Evolutionary conservation across 2,888 invertebrate species (phyloP).

Genomic region (Beris morrisii): DNA sequence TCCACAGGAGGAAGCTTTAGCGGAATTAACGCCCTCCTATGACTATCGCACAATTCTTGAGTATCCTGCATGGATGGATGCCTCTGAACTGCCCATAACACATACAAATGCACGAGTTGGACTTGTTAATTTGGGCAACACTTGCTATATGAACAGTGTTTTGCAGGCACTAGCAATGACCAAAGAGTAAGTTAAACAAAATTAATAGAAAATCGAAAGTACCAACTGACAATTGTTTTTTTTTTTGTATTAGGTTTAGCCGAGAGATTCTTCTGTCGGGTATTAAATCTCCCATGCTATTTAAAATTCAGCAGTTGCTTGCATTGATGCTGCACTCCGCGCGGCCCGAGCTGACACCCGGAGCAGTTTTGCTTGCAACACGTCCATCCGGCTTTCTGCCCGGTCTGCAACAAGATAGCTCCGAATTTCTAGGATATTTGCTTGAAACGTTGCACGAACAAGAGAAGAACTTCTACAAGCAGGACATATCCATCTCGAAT

Average conservation of each 20-base stretch:
- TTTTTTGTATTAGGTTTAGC: constrained; percentile 61
- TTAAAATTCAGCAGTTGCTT: constrained; percentile 72
- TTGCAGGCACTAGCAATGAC: constrained; percentile 83
- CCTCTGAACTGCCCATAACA: constrained; percentile 38
- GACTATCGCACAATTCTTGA: constrained; percentile 53
- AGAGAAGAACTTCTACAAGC: constrained; percentile 53
- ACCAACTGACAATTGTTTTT: constrained; percentile 1
- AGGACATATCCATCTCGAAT: background rate
- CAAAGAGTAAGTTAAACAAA: constrained; percentile 61
- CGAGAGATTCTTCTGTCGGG: constrained; percentile 65
- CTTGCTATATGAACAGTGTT: constrained; percentile 88
- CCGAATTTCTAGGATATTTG: constrained; percentile 76
- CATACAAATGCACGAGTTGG: constrained; percentile 62
- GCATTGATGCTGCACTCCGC: constrained; percentile 71
- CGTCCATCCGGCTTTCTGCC: constrained; percentile 76
- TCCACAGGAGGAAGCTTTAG: constrained; percentile 51
- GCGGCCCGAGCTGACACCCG: constrained; percentile 68
- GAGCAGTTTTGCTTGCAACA: constrained; percentile 69
- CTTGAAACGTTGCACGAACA: constrained; percentile 69
- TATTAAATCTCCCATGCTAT: constrained; percentile 61
- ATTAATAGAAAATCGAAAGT: background rate
- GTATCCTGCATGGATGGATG: constrained; percentile 51
- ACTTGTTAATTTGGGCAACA: constrained; percentile 80
- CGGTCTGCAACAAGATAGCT: constrained; percentile 85
- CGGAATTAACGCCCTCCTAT: constrained; percentile 58